Conservation (phyloP, 2,888 invertebrate species). For the Rhopalosiphum nymphaeae region DNA sequence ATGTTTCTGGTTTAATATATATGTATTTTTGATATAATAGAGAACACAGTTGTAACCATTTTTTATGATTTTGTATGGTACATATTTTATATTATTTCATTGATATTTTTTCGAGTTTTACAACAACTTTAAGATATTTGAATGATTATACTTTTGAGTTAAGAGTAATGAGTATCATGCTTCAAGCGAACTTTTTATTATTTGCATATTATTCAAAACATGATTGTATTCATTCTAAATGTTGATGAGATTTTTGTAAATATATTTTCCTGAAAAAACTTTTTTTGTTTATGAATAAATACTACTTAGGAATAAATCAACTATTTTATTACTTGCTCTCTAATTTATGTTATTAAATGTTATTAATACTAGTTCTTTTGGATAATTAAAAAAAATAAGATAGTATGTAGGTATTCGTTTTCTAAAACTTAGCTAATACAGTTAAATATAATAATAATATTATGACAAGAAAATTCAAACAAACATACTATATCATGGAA, state of each 20-base stretch:
- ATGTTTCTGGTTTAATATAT: neutral
- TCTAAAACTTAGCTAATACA: neutral
- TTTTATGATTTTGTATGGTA: neutral
- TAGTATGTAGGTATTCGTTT: neutral
- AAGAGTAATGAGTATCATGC: neutral
- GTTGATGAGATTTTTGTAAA: neutral
- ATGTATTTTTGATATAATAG: neutral
- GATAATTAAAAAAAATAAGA: neutral
- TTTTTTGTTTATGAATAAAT: neutral
- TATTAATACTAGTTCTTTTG: neutral
- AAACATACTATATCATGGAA: neutral
- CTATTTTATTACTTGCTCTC: neutral
- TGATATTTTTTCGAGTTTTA: neutral
- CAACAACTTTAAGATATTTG: slow-evolving; percentile 1
- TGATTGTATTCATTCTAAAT: neutral
- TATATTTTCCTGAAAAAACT: neutral
- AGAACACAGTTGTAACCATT: neutral
- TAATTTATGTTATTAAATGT: neutral
- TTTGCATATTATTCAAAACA: neutral
- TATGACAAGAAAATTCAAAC: neutral
- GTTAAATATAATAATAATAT: neutral
- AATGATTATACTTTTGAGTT: neutral
- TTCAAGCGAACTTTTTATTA: neutral
- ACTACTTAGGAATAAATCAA: neutral
- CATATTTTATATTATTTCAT: neutral